Base-by-base conservation (phyloP, 2,888 invertebrate genomes). In the Lacanobia wlatinum region DNA sequence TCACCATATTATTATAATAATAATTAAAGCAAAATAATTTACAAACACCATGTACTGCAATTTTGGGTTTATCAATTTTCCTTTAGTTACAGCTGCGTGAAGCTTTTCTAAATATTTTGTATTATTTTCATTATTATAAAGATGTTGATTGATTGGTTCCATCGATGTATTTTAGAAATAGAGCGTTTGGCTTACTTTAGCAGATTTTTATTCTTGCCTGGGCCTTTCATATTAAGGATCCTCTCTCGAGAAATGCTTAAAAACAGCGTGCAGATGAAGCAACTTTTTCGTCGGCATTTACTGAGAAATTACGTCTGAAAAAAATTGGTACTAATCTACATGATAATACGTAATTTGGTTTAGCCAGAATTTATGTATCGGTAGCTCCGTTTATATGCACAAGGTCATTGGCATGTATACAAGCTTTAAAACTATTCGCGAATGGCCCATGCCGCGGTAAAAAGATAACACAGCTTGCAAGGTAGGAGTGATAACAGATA, bases 1-100 rank as follows among this genome's bases (percentile, higher is more conserved):
- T 76, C 82, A 78, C 76, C 55, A 43, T 59, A 28, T 28, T 34
- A 14, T 72, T 40, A 52, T 52, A 64, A 23, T 52, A 64, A 23
- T 48, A 65, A 48, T 18, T 40, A 38, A 52, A 28, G 48, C 23
- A 40, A 40, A 48, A 48, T 28, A 48, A 23, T 16, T 58, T 58
- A 76, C 34, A 46, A 16, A 60, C 23, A 38, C 18, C 8, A 0
- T 40, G 14, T 50, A 43, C 0, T 63, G 18, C 9, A 63, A 21
- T 52, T 62, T 70, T 70, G 2, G 18, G 18, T 55, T 68, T 55
- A 18, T 46, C 23, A 18, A 64, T 23, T 12, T 38, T 28, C 16
- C 14, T 58, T 23, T 16, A 53, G 48, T 34, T 48, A 9, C 14
- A 64, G 52, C 16, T n/a, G 21, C 1, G 14, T 8, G n/a, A 40